Evolutionary conservation across 2,888 invertebrate species (phyloP), one percentile per base, ranked within the genome.

Genomic region (Axea sp.): DNA sequence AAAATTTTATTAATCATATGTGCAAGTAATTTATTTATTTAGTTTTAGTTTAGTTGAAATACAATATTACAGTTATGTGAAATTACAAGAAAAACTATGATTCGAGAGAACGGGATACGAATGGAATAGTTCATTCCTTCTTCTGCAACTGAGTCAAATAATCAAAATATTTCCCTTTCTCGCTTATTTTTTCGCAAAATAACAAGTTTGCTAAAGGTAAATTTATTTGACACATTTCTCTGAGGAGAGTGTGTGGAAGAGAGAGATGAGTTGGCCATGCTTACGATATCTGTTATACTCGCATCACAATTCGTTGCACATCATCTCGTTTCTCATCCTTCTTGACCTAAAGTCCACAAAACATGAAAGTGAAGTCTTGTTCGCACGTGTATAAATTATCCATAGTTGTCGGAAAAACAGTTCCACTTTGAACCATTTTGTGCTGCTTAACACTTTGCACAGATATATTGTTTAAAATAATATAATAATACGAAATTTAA

Each of bases 331-430:
- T 39, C 62, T 53, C 73, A 55, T 62, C 55, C 39, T 73, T 67
- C 59, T 67, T 67, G 55, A 65, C 60, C 67, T 19, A 60, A 73
- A 73, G 73, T 67, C 62, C 35, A 55, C 53, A 43, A 62, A 62
- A 67, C 62, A 55, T 62, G 53, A 41, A 60, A 64, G 57, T 64
- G 62, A 35, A 59, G 59, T 59, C 45, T 59, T 59, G 51, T 64
- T 65, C 65, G 41, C 45, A 53, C 57, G 65, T 59, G 57, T 51
- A 72, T 72, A 65, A 65, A 59, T 72, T 59, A 57, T 57, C 65
- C 51, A 53, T 45, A 57, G 37, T 57, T 51, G 33, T 15, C 57
- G 9, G 17, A 26, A 35, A 64, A 62, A 55, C 43, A 39, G 62
- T 37, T 45, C 37, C 19, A 39, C 60, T 62, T 37, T 28, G 12